Evolutionary conservation across 2,113 vertebrate species (phyloP), one percentile per base, ranked within the genome.

Genomic region (Lophura nycthemera): DNA sequence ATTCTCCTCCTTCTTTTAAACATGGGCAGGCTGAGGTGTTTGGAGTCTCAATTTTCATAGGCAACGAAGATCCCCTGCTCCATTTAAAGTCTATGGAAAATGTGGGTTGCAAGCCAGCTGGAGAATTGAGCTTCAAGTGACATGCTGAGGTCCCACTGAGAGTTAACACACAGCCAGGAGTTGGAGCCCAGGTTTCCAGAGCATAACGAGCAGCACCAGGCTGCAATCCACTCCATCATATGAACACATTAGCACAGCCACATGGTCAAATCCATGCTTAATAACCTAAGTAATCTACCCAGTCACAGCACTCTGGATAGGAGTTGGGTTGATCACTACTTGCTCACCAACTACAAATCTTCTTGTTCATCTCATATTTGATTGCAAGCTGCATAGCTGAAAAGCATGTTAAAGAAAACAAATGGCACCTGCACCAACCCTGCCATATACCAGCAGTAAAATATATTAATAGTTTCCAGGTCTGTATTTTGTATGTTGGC

Each of bases 391-490:
- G 59, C 10, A 11, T 52, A 63, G 81, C 90, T 85, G 74, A 87
- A 59, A 92, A 90, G 45, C 17, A 80, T 14, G 29, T 42, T 40
- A 87, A 91, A 87, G 90, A 70, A 94, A 96, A 93, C 94, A 97
- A 94, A 92, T 18, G 92, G 66, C 93, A 85, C 83, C 94, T 92
- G 93, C 4, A 18, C 94, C 88, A 83, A 89, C 76, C 75, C 78
- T 69, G 82, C 25, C 4, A 0, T 85, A n/a, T 93, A 89, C 81
- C 86, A 92, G 86, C 83, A 79, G 77, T 89, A 84, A 95, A 94
- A 93, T 79, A 84, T 93, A 94, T 88, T 90, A 81, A 93, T 92
- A 82, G 56, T 93, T 92, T 96, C 97, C 91, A 94, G 89, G 75
- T 78, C 90, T 89, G 64, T 17, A 2, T 85, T 67, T 89, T 56